Evolutionary conservation across 2,888 invertebrate species (phyloP).

Genomic region (Adelphocoris suturalis): DNA sequence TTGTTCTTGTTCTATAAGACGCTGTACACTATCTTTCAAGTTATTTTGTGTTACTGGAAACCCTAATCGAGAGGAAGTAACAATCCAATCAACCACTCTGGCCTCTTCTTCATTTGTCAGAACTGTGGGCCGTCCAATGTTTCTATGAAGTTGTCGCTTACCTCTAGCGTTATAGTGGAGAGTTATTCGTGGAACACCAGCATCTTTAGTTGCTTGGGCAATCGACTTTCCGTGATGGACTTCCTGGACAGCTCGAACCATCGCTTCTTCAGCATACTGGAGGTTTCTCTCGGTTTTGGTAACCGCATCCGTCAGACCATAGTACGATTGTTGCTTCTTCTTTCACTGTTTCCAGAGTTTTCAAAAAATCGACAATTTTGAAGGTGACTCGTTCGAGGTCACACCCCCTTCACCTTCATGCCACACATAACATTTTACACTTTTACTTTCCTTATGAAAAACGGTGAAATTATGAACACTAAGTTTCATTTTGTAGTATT

Average conservation of each 20-base stretch:
- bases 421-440: constrained; percentile 81
- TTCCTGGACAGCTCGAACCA: background rate
- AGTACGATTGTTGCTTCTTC: too few relatives aligned
- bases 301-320: too few relatives aligned
- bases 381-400: constrained; percentile 48
- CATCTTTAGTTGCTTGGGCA: background rate
- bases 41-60: background rate
- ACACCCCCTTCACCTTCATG: constrained; percentile 53
- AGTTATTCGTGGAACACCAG: background rate
- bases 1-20: background rate
- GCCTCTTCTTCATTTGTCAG: background rate
- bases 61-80: background rate
- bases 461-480: constrained; percentile 75
- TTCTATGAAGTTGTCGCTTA: background rate
- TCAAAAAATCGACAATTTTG: too few relatives aligned
- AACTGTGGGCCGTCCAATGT: background rate
- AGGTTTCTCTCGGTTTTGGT: too few relatives aligned
- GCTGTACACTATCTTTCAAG: background rate
- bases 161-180: background rate
- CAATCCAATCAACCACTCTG: background rate
- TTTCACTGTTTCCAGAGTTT: too few relatives aligned
- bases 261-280: constrained; percentile 28
- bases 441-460: constrained; percentile 80
- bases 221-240: background rate
- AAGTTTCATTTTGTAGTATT: constrained; percentile 75